Conservation (phyloP, 2,113 vertebrate genomes). For the Mobula birostris region DNA sequence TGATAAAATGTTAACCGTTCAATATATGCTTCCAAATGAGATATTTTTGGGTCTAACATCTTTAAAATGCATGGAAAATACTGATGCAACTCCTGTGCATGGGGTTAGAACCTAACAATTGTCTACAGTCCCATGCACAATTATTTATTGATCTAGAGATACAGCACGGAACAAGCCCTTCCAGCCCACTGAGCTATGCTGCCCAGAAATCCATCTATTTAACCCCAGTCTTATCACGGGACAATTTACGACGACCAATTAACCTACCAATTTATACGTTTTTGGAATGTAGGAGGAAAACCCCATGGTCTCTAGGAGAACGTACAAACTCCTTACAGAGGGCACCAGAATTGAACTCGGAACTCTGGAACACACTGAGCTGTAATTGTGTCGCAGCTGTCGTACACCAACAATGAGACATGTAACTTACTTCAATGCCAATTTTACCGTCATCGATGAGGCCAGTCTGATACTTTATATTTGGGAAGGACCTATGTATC, state of each 20-base stretch:
- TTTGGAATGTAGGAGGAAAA: too few relatives aligned
- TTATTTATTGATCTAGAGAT: too few relatives aligned
- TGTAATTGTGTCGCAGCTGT: neutral
- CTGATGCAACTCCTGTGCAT: neutral
- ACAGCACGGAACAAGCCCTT: too few relatives aligned
- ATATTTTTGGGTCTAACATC: neutral
- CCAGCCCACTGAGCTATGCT: too few relatives aligned
- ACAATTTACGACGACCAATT: too few relatives aligned
- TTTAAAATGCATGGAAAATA: constrained; percentile 15
- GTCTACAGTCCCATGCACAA: neutral
- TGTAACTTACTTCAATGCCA: neutral
- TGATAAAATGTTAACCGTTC: constrained; percentile 35
- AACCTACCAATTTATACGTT: too few relatives aligned
- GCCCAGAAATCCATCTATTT: too few relatives aligned
- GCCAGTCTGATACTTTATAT: neutral
- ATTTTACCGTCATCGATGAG: neutral
- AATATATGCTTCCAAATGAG: constrained; percentile 28
- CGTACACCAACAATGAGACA: neutral
- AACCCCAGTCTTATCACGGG: too few relatives aligned
- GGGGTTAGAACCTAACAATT: neutral
- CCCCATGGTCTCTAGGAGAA: too few relatives aligned
- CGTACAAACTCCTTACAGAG: too few relatives aligned
- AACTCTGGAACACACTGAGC: too few relatives aligned
- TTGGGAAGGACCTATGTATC: neutral
- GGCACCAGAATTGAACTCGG: too few relatives aligned